These are phyloP conservation scores for Leucopsar rothschildi DNA, from an alignment of 2,113 vertebrate species.

Conservation along the genomic window DNA sequence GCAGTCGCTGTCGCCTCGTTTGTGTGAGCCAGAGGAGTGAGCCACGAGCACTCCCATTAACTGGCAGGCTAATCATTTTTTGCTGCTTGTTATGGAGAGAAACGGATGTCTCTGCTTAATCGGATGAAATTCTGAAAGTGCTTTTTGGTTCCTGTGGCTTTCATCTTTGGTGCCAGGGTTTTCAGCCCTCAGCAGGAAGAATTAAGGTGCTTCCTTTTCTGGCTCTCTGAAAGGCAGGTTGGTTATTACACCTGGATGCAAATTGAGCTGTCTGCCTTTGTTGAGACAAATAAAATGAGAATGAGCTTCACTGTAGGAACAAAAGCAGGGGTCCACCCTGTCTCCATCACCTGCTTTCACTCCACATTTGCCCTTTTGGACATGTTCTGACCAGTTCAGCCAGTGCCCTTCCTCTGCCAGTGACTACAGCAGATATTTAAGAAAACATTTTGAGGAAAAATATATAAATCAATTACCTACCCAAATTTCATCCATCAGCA, in stretches of 20 bases:
- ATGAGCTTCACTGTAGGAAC: not conserved
- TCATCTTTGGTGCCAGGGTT: not conserved
- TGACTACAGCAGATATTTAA: not conserved
- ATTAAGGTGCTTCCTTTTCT: conserved; percentile 9
- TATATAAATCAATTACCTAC: not conserved
- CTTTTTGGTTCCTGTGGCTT: conserved; percentile 3
- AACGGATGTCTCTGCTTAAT: not conserved
- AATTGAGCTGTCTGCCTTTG: conserved; percentile 12
- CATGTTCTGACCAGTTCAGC: not conserved
- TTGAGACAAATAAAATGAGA: not conserved
- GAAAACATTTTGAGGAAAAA: not conserved
- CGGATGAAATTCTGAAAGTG: not conserved
- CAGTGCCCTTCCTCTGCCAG: not conserved
- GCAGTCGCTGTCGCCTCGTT: not conserved
- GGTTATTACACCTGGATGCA: conserved; percentile 45
- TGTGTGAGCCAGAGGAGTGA: not conserved
- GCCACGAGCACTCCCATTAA: not conserved
- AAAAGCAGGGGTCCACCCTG: not conserved
- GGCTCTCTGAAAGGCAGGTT: conserved; percentile 12
- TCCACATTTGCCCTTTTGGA: not conserved
- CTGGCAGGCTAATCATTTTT: not conserved
- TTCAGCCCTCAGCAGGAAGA: not conserved
- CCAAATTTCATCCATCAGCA: not conserved
- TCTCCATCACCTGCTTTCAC: rapidly evolving
- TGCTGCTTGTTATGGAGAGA: not conserved